Conservation (phyloP, 2,797 vertebrate genomes). For the Notolabrus celidotus region DNA sequence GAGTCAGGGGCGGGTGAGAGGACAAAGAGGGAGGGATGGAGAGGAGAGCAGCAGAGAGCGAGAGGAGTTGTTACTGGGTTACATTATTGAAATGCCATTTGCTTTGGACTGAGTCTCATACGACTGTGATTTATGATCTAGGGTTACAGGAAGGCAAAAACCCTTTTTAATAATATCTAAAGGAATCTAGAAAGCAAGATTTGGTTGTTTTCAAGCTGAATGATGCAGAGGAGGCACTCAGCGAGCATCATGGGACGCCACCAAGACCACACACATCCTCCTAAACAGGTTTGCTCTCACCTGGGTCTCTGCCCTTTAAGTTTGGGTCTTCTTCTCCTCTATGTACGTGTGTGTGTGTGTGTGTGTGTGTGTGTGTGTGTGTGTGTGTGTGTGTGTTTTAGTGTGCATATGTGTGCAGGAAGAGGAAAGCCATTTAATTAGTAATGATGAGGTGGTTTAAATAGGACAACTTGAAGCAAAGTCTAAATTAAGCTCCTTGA, state of each 20-base stretch:
- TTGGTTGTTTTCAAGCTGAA: conserved; percentile 34
- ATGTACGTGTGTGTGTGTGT: conserved; percentile 6
- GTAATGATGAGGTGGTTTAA: conserved; percentile 71
- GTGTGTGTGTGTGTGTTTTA: conserved; percentile 4
- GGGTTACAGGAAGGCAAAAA: conserved; percentile 8
- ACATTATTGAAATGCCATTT: conserved; percentile 48
- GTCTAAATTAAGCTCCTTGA: conserved; percentile 77
- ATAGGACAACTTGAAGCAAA: conserved; percentile 76
- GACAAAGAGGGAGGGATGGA: conserved; percentile 58
- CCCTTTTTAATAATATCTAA: background rate
- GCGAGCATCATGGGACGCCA: conserved; percentile 68
- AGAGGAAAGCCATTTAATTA: conserved; percentile 60
- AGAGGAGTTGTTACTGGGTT: conserved; percentile 44
- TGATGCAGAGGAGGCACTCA: conserved; percentile 79
- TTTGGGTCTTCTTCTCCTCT: background rate
- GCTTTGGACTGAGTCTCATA: conserved; percentile 40
- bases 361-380: conserved; percentile 10
- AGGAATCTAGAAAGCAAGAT: conserved; percentile 37
- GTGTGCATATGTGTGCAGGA: conserved; percentile 15
- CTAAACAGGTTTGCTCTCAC: conserved; percentile 69
- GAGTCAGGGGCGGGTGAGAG: conserved; percentile 65
- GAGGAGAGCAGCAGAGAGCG: conserved; percentile 42
- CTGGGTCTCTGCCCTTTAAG: conserved; percentile 2
- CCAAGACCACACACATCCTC: conserved; percentile 60
- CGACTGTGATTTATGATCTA: conserved; percentile 27